Conservation (phyloP, 2,113 vertebrate species). For the Eulemur macaco region DNA sequence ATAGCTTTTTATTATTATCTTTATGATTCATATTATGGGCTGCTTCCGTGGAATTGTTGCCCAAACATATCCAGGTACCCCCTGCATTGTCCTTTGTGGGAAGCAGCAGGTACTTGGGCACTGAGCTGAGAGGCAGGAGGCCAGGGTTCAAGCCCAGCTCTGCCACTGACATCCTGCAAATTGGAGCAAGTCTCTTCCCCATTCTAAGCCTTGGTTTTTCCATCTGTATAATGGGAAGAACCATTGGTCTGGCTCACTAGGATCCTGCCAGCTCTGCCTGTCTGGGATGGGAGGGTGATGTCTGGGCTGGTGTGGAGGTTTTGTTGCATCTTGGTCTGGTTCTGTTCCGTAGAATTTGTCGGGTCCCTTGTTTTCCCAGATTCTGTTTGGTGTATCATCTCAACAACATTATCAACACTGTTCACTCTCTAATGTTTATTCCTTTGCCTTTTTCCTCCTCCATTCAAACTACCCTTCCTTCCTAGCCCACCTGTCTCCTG, state of each 20-base stretch:
- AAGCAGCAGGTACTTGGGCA: neutral
- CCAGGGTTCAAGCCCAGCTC: neutral
- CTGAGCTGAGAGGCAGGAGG: neutral
- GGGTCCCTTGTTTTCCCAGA: neutral
- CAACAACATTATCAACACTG: neutral
- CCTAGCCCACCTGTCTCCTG: slow-evolving; percentile 8
- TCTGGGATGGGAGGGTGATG: neutral
- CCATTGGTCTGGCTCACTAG: neutral
- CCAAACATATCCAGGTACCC: neutral
- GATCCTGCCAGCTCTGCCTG: neutral
- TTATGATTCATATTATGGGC: neutral
- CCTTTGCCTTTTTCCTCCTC: neutral
- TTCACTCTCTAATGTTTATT: neutral
- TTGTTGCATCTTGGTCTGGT: neutral
- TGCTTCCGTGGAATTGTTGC: neutral
- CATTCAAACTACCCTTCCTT: neutral
- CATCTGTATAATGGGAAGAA: neutral
- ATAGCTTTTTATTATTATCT: neutral
- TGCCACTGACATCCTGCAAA: neutral
- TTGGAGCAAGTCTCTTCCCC: neutral
- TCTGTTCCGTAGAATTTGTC: neutral
- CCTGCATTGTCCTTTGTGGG: neutral
- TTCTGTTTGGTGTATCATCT: neutral
- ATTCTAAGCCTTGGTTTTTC: neutral
- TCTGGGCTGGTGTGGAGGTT: neutral